Percentiles rank a stretch among this genome's conserved stretches.
These are phyloP conservation scores for Illadopsis cleaveri DNA, from an alignment of 2,113 vertebrate genomes.

Conservation along the genomic window DNA sequence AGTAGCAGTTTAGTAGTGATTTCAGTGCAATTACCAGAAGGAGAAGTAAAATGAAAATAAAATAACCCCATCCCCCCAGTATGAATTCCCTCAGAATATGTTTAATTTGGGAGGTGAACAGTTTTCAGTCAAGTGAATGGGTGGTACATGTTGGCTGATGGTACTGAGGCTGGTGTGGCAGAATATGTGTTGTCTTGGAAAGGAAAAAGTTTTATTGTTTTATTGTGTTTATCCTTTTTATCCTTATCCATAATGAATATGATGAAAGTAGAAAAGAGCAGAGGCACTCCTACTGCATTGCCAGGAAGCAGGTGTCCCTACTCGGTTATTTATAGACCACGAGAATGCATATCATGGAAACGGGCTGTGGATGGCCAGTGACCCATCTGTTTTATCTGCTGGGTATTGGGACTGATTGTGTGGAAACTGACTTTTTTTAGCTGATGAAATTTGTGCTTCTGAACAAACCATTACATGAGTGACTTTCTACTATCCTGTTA, in stretches of 20 bases:
- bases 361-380: background rate
- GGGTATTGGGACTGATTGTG: background rate
- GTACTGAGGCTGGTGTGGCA: background rate
- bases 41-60: background rate
- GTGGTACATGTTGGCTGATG: background rate
- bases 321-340: constrained; percentile 26
- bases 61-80: background rate
- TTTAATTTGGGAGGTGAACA: background rate
- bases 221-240: background rate
- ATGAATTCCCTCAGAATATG: background rate
- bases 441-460: background rate
- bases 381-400: constrained; percentile 46
- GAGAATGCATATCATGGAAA: background rate
- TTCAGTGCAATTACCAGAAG: background rate
- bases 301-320: constrained; percentile 8
- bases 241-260: background rate
- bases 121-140: background rate
- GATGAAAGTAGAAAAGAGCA: background rate
- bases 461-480: background rate
- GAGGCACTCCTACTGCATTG: background rate
- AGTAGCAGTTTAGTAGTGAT: background rate
- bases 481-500: background rate
- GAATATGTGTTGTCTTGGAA: background rate
- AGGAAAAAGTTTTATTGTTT: background rate
- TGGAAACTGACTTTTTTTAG: background rate